Evolutionary conservation across 1,140 invertebrate species (phyloP).

Genomic region (Trachymyrmex cornetzi): DNA sequence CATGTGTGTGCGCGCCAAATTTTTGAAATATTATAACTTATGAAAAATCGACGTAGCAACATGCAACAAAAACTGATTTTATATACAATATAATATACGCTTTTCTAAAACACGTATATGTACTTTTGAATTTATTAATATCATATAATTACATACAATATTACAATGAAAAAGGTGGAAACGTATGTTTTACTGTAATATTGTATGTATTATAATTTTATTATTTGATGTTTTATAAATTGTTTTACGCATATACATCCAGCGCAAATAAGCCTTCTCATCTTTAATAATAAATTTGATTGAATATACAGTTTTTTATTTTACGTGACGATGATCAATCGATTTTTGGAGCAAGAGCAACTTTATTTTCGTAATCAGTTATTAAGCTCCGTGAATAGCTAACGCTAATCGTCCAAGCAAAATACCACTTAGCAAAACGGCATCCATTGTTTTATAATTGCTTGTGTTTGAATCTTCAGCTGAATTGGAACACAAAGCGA

Average conservation of each 20-base stretch:
- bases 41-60: too few relatives aligned
- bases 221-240: too few relatives aligned
- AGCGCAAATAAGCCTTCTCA: too few relatives aligned
- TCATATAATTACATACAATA: not conserved
- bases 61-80: too few relatives aligned
- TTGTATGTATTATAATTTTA: too few relatives aligned
- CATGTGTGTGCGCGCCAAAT: too few relatives aligned
- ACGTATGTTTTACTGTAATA: too few relatives aligned
- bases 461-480: slow-evolving; percentile 32
- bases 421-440: not conserved
- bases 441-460: slow-evolving; percentile 53
- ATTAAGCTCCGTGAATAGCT: not conserved
- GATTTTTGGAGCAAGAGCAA: not conserved
- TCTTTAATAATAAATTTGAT: not conserved
- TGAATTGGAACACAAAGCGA: slow-evolving; percentile 54
- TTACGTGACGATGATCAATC: not conserved
- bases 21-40: too few relatives aligned
- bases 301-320: not conserved
- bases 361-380: not conserved
- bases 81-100: too few relatives aligned
- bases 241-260: too few relatives aligned
- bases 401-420: not conserved
- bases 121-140: not conserved
- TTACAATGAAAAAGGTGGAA: too few relatives aligned
- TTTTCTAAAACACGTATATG: too few relatives aligned